Conservation (phyloP, 2,113 vertebrate species). For the Nothocercus julius region DNA sequence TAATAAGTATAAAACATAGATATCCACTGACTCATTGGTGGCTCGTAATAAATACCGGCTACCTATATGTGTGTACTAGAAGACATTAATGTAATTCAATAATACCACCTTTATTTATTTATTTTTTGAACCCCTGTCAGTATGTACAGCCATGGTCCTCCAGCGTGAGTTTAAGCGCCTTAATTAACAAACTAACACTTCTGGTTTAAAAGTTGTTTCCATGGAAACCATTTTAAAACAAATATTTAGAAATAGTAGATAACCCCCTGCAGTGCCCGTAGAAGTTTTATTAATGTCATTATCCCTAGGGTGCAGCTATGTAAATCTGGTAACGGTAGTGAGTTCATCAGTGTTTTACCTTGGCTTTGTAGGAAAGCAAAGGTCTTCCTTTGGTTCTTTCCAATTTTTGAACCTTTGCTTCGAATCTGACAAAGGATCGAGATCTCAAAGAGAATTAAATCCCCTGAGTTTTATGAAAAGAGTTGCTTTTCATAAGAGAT, state of each 20-base stretch:
- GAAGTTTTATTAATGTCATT: neutral
- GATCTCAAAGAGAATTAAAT: neutral
- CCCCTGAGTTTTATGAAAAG: neutral
- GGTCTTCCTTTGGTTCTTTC: neutral
- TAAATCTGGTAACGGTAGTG: neutral
- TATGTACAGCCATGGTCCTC: neutral
- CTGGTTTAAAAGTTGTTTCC: neutral
- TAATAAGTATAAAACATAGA: slow-evolving; percentile 49
- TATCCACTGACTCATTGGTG: slow-evolving; percentile 51
- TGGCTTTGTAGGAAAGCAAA: neutral
- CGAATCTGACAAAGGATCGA: neutral
- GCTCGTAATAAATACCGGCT: neutral
- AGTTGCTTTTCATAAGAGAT: neutral
- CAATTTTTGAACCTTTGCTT: neutral
- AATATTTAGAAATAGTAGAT: neutral
- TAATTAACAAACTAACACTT: neutral
- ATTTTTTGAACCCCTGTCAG: fast-evolving
- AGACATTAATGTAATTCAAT: neutral
- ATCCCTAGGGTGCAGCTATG: fast-evolving
- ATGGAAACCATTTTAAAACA: neutral
- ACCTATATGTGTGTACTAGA: neutral
- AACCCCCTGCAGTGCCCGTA: neutral
- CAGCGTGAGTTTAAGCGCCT: neutral
- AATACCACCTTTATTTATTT: neutral
- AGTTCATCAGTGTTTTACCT: neutral